A percentile compares a stretch with the other conserved stretches of the same genome.
phyloP scores from a whole-genome alignment of 2,797 vertebrate genomes.

The Hapalemur alaotrensis region DNA sequence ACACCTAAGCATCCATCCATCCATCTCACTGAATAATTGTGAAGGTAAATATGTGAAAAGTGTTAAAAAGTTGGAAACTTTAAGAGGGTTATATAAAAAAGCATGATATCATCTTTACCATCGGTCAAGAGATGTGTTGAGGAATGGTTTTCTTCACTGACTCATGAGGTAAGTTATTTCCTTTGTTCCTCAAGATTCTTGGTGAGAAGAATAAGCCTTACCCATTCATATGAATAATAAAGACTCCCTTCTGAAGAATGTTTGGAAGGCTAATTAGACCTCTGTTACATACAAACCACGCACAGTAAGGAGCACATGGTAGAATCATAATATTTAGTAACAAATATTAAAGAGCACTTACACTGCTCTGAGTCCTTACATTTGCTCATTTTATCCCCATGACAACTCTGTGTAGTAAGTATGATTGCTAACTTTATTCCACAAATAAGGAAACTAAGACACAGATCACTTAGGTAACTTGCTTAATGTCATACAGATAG shows the following conservation, averaged over 20 bases:
- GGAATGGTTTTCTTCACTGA: slow-evolving; percentile 61
- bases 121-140: slow-evolving; percentile 44
- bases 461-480: not conserved
- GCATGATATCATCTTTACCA: slow-evolving; percentile 31
- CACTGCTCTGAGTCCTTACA: not conserved
- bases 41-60: slow-evolving; percentile 44
- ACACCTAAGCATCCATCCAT: not conserved
- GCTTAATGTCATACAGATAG: not conserved
- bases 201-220: slow-evolving; percentile 30
- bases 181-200: slow-evolving; percentile 37
- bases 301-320: not conserved
- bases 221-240: not conserved
- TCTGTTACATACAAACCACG: not conserved
- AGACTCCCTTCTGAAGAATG: not conserved
- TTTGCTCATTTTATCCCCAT: not conserved
- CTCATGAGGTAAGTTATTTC: slow-evolving; percentile 50
- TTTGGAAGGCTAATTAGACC: slow-evolving; percentile 46
- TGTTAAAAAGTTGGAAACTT: slow-evolving; percentile 55
- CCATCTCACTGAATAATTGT: not conserved
- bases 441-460: not conserved
- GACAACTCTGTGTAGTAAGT: not conserved
- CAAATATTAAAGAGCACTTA: not conserved
- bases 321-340: not conserved
- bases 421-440: not conserved
- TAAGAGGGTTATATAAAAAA: slow-evolving; percentile 33